Percentiles rank a stretch among this genome's conserved stretches.
Evolutionary conservation across 2,888 invertebrate genomes (phyloP).

Genomic region (Subacronicta megacephala): DNA sequence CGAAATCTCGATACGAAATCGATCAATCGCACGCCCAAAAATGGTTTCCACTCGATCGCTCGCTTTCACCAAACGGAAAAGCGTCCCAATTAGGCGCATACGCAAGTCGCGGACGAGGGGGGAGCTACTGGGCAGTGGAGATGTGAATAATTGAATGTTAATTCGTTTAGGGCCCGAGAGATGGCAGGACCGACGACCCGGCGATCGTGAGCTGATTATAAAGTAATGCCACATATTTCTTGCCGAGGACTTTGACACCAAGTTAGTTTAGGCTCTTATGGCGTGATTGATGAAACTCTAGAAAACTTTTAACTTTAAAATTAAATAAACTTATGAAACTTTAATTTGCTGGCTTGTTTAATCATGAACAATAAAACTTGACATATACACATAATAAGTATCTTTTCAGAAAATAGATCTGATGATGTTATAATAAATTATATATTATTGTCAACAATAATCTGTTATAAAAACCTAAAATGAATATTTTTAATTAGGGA

Average conservation of each 20-base stretch:
- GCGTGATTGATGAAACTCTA: conserved; percentile 34
- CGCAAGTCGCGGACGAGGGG: conserved; percentile 48
- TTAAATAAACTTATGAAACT: too few species aligned
- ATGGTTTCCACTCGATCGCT: conserved; percentile 73
- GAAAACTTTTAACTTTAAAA: conserved; percentile 1
- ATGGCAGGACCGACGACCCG: conserved; percentile 60
- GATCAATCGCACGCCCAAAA: conserved; percentile 65
- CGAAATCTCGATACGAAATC: conserved; percentile 54
- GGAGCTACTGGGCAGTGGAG: conserved; percentile 48
- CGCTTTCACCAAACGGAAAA: conserved; percentile 83
- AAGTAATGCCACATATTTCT: conserved; percentile 48
- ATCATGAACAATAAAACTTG: too few species aligned
- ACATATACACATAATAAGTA: too few species aligned
- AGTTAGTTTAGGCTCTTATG: conserved; percentile 35
- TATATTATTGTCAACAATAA: too few species aligned
- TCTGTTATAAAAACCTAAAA: too few species aligned
- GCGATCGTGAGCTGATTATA: conserved; percentile 48
- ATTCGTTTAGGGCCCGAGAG: conserved; percentile 62
- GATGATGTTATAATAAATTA: too few species aligned
- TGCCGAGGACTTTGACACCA: conserved; percentile 46
- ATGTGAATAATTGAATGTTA: conserved; percentile 67
- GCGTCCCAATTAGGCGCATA: conserved; percentile 75
- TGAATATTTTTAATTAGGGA: conserved; percentile 7
- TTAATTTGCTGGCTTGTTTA: too few species aligned
- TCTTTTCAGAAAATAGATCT: too few species aligned